Conservation (phyloP, 2,888 invertebrate genomes). For the Neoascia interrupta region DNA sequence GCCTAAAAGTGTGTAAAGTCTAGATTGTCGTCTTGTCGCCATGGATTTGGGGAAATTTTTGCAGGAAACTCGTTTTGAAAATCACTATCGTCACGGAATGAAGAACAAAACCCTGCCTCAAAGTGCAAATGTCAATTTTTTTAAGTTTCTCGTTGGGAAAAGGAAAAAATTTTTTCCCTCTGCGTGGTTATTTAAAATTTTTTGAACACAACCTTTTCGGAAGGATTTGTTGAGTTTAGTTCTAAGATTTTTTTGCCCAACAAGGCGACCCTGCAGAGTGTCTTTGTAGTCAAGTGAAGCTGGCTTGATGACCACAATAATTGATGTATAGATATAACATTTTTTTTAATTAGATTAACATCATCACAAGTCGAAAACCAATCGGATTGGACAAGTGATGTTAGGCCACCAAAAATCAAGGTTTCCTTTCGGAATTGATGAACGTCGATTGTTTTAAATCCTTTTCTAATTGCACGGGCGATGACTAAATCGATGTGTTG, state of each 20-base stretch:
- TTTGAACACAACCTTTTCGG: neutral
- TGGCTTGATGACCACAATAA: constrained; percentile 47
- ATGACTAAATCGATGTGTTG: constrained; percentile 46
- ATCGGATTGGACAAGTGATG: constrained; percentile 22
- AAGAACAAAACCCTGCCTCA: constrained; percentile 62
- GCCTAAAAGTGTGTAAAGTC: constrained; percentile 24
- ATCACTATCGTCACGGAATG: constrained; percentile 32
- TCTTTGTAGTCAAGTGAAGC: constrained; percentile 36
- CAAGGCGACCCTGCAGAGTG: neutral
- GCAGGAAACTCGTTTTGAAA: constrained; percentile 36
- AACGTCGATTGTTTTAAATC: neutral
- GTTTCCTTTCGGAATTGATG: neutral
- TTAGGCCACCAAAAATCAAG: neutral
- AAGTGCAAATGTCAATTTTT: constrained; percentile 69
- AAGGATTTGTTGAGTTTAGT: neutral
- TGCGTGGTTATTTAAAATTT: constrained; percentile 14
- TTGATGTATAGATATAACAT: constrained; percentile 48
- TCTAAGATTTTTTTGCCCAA: neutral
- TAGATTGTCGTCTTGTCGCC: neutral
- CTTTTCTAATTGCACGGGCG: neutral
- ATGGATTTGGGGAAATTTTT: neutral
- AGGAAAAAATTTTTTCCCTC: constrained; percentile 14
- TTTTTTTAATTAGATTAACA: constrained; percentile 65
- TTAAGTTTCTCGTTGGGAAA: constrained; percentile 8
- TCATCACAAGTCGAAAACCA: constrained; percentile 41